These are phyloP conservation scores for Chelidonichthys spinosus DNA, from an alignment of 2,797 vertebrate genomes.

Conservation along the genomic window DNA sequence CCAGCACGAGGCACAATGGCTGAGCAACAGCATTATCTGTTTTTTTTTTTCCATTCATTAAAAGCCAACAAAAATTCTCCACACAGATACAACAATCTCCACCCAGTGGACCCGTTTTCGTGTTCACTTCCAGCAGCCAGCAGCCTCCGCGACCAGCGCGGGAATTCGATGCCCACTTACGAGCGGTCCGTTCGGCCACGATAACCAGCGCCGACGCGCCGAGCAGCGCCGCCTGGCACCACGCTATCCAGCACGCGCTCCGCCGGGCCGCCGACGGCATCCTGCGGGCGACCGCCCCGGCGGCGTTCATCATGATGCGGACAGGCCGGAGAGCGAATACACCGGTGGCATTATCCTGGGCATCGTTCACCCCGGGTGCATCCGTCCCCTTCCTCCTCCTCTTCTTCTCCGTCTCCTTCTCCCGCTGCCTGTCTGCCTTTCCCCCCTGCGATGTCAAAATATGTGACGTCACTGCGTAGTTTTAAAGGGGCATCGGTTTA, in stretches of 20 bases:
- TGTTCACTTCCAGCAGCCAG: background rate
- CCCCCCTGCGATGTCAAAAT: conserved; percentile 48
- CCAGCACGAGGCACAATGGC: conserved; percentile 36
- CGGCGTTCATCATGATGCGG: conserved; percentile 72
- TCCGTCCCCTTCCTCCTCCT: conserved; percentile 62
- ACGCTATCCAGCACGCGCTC: conserved; percentile 81
- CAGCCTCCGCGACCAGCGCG: background rate
- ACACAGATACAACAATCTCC: background rate
- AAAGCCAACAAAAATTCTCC: background rate
- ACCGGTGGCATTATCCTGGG: conserved; percentile 58
- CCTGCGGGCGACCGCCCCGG: conserved; percentile 70
- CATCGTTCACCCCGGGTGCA: conserved; percentile 61
- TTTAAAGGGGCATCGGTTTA: conserved; percentile 77
- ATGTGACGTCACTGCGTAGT: conserved; percentile 79
- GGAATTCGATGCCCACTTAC: conserved; percentile 79
- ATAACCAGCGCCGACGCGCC: conserved; percentile 84
- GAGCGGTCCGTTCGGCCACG: conserved; percentile 83
- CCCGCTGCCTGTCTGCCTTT: conserved; percentile 44
- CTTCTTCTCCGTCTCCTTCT: conserved; percentile 63
- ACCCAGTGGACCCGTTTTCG: background rate
- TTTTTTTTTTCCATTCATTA: conserved; percentile 16
- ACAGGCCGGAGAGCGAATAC: conserved; percentile 13
- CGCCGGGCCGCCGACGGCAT: conserved; percentile 78
- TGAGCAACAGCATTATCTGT: background rate
- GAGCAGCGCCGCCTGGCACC: conserved; percentile 84